Evolutionary conservation across 2,888 invertebrate genomes (phyloP).

Genomic region (Julus scanicus): DNA sequence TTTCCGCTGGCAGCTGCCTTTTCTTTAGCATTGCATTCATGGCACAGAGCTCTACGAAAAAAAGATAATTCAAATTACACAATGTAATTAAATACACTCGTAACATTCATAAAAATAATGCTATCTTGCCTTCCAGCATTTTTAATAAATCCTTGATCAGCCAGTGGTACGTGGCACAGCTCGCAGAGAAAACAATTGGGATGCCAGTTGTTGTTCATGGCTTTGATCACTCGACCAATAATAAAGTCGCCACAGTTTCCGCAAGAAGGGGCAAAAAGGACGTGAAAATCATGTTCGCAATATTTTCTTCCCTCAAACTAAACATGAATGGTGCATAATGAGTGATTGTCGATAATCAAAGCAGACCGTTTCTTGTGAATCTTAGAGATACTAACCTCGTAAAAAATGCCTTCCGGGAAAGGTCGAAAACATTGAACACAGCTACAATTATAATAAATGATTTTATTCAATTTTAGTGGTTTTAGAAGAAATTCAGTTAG

Average conservation of each 20-base stretch:
- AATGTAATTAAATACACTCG: slow-evolving; percentile 44
- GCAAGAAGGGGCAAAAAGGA: slow-evolving; percentile 92
- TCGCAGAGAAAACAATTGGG: slow-evolving; percentile 97
- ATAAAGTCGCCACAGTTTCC: slow-evolving; percentile 90
- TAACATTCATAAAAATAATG: neutral
- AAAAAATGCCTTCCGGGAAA: slow-evolving; percentile 97
- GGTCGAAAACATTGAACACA: slow-evolving; percentile 99
- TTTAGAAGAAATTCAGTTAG: neutral
- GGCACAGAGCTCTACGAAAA: slow-evolving; percentile 80
- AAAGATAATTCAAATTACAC: slow-evolving; percentile 64
- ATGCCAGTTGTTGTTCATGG: slow-evolving; percentile 99
- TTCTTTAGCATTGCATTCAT: slow-evolving; percentile 94
- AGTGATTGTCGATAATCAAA: neutral
- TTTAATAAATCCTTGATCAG: slow-evolving; percentile 94
- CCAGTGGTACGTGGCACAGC: slow-evolving; percentile 88
- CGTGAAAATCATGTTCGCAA: slow-evolving; percentile 99
- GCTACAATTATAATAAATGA: slow-evolving; percentile 68
- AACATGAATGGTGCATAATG: neutral
- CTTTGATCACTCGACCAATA: slow-evolving; percentile 98
- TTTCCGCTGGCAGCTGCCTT: slow-evolving; percentile 95
- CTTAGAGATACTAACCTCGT: slow-evolving; percentile 72
- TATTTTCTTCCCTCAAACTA: slow-evolving; percentile 97
- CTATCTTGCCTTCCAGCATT: slow-evolving; percentile 71
- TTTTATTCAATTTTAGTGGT: neutral
- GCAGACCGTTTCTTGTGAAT: neutral